Base-by-base conservation (phyloP, 2,797 vertebrate genomes). In the Lycodopsis pacificus region DNA sequence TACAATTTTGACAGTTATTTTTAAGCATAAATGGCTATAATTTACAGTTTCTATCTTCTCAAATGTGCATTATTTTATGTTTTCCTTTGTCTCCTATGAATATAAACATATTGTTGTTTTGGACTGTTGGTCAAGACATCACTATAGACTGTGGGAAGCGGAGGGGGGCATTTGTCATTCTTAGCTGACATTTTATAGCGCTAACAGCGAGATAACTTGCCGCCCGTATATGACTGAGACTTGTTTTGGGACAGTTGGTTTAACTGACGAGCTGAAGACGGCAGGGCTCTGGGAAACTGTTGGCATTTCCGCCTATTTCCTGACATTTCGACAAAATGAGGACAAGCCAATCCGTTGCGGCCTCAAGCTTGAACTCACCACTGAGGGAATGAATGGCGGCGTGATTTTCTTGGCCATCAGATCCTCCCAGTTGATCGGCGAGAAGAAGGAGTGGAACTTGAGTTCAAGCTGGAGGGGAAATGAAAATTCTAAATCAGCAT, bases 361-460 rank as follows among this genome's bases (percentile, higher is more conserved):
- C 32, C n/a, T 0, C 20, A 1, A 32, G 17, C 62, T 11, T 65
- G 27, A 73, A 92, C 94, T 77, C 85, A 96, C 96, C 95, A 96
- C 95, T 48, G 94, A 89, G 44, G 96, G 96, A 32, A 94, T 25
- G 51, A 95, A 96, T 0, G 95, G 95, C 64, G 96, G 95, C 0
- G 78, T 91, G 87, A 96, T 93, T 83, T 93, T 96, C 88, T 94
- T 95, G 58, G 90, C 91, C 95, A 96, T 95, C 83, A 96, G 94
- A 77, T 96, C 95, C 2, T 96, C 95, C 96, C 96, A 96, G 91
- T 95, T 95, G 73, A 96, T 96, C 0, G 96, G 95, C 3, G 93
- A 95, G 79, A 96, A 96, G 93, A 96, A 96, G 58, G 90, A 86
- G 62, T 96, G 96, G 67, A 74, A 85, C 86, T 95, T 93, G 32